Base-by-base conservation (phyloP, 2,888 invertebrate genomes). In the Calephelis perditalis region DNA sequence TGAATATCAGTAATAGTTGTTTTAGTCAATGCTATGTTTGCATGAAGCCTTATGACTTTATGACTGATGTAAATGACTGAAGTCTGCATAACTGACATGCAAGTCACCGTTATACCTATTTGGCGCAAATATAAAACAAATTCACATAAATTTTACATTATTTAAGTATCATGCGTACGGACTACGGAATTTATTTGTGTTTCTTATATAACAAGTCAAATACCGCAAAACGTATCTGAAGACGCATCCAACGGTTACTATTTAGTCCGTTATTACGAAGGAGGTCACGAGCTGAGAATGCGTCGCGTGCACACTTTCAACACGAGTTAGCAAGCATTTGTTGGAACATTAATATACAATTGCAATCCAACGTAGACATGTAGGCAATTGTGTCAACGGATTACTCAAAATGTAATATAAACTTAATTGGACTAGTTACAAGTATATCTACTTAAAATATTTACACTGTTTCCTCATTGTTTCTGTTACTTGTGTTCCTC, bases 261-360 rank as follows among this genome's bases (percentile, higher is more conserved):
- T 52, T 52, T 52, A 78, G 74, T 71, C 84, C 84, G 84, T 81
- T 83, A 82, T 75, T 68, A 68, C 70, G 67, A 87, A 87, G 82
- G 81, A 79, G 89, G 89, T 90, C 89, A 78, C 63, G 66, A 72
- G 68, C 68, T 62, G 60, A 57, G 62, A 59, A 52, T 63, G 67
- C 74, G 73, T 79, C 80, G 82, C 85, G 82, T 80, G 86, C 81
- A 73, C 78, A 73, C 76, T 84, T 86, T 85, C 85, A 76, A 84
- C 79, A 77, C 74, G 72, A 72, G 70, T 73, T 73, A 71, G 72
- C 68, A 63, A 67, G 67, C 69, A 67, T 67, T 68, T 67, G 69
- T 77, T 82, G 73, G 79, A 83, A 83, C 64, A 67, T 65, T 67
- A 63, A 66, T 67, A 62, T 62, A 63, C 66, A 63, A 63, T 67